Evolutionary conservation across 2,888 invertebrate species (phyloP).

Genomic region (Euproctis similis): DNA sequence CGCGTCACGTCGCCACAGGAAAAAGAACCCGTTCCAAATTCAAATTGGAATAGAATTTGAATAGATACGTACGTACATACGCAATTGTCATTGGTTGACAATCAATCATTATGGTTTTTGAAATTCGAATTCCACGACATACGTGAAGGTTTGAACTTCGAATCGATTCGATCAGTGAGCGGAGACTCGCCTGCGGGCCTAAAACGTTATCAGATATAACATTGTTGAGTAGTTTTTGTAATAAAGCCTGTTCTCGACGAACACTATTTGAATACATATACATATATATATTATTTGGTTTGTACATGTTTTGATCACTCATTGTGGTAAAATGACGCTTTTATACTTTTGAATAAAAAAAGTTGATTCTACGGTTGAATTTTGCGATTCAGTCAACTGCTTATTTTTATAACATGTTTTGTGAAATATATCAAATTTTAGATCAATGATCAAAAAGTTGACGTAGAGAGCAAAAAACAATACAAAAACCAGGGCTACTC

Average conservation of each 20-base stretch:
- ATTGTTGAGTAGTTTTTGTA: slow-evolving; percentile 26
- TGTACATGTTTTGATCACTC: too few species aligned
- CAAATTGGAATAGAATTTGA: slow-evolving; percentile 67
- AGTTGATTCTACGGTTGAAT: too few species aligned
- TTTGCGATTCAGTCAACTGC: too few species aligned
- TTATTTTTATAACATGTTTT: too few species aligned
- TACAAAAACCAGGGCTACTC: too few species aligned
- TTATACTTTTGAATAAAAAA: too few species aligned
- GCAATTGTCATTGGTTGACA: slow-evolving; percentile 72
- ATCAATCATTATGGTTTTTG: slow-evolving; percentile 72
- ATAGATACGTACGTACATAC: too few species aligned
- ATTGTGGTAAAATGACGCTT: too few species aligned
- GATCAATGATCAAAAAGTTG: too few species aligned
- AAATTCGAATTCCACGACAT: slow-evolving; percentile 63
- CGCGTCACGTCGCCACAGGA: slow-evolving; percentile 50
- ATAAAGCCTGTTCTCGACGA: slow-evolving; percentile 24
- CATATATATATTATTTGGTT: too few species aligned
- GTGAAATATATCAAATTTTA: too few species aligned
- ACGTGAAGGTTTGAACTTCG: slow-evolving; percentile 37
- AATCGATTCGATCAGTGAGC: slow-evolving; percentile 49
- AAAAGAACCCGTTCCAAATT: slow-evolving; percentile 67
- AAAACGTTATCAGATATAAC: slow-evolving; percentile 33
- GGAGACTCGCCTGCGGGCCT: slow-evolving; percentile 36
- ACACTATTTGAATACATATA: slow-evolving; percentile 19
- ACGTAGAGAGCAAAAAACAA: too few species aligned